Evolutionary conservation across 2,113 vertebrate genomes (phyloP), one percentile per base, ranked within the genome.

Genomic region (Ptilonorhynchus violaceus): DNA sequence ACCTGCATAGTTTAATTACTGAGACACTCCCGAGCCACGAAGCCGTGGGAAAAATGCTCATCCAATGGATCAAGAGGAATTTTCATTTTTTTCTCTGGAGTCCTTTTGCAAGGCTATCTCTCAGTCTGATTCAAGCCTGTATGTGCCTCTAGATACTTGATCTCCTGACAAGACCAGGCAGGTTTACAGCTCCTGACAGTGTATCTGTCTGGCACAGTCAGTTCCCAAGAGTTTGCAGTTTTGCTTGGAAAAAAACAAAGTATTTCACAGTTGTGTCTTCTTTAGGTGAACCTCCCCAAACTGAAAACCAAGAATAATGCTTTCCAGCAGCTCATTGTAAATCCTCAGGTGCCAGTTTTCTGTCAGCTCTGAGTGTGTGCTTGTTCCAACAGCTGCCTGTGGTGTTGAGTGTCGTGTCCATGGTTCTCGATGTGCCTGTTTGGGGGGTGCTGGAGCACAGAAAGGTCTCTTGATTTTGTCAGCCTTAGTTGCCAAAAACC

Each of bases 391-490:
- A 89, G 69, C 30, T 56, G 84, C 50, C 12, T 15, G 0, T 35
- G 59, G 27, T 41, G 35, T 16, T 52, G 42, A 19, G 20, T 17
- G 12, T 22, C 0, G 8, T 77, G 46, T 41, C 8, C 5, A 0
- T 52, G 42, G 28, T 68, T 68, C 85, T 66, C 17, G 0, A 1
- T 33, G 4, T 33, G 46, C 55, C 82, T 41, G 41, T 37, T 55
- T 11, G 15, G 63, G 59, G 33, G 39, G 21, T 49, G 4, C 59
- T 53, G 58, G 20, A 74, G 68, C 63, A 22, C 10, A 46, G 63
- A 68, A 68, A 25, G 72, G 7, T 17, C 55, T 89, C 73, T 44
- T 19, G 63, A 9, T 73, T 73, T 68, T 64, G 33, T 64, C 76
- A 89, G 1, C 21, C 23, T 63, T 47, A 35, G 28, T 21, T 77